A percentile compares a stretch with the other conserved stretches of the same genome.
Evolutionary conservation across 2,113 vertebrate genomes (phyloP).

Genomic region (Lutjanus erythropterus): DNA sequence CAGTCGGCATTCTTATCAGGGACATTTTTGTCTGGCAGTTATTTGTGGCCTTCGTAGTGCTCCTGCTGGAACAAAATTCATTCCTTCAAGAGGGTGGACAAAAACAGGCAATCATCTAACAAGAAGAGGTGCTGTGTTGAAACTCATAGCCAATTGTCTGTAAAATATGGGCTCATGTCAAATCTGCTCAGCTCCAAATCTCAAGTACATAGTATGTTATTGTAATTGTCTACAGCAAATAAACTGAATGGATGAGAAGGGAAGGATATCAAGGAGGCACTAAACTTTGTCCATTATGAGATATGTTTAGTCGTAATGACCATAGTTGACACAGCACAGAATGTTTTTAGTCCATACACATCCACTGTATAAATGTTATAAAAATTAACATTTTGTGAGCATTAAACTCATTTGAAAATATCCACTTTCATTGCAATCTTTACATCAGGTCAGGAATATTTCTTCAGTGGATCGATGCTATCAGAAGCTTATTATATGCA

Average conservation of each 20-base stretch:
- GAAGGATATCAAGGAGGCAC: neutral
- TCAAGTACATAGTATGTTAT: neutral
- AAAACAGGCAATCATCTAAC: slow-evolving; percentile 17
- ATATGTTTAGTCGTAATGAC: neutral
- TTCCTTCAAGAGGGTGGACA: slow-evolving; percentile 49
- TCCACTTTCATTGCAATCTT: neutral
- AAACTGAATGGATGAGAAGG: neutral
- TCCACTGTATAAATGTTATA: neutral
- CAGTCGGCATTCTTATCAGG: slow-evolving; percentile 75
- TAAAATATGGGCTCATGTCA: neutral
- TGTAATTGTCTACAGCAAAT: neutral
- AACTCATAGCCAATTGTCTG: neutral
- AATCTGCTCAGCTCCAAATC: neutral
- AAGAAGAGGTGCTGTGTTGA: slow-evolving; percentile 1
- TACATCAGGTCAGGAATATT: neutral
- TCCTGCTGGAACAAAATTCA: slow-evolving; percentile 54
- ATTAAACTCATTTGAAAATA: neutral
- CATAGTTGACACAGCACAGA: neutral
- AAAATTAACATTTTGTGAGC: neutral
- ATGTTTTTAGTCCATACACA: neutral
- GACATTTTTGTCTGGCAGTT: slow-evolving; percentile 73
- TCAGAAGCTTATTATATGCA: neutral
- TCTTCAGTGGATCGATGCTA: neutral
- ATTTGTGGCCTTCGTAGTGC: slow-evolving; percentile 70
- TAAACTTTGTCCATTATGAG: neutral